Evolutionary conservation across 2,113 vertebrate species (phyloP).

Genomic region (Hirundichthys speculiger): DNA sequence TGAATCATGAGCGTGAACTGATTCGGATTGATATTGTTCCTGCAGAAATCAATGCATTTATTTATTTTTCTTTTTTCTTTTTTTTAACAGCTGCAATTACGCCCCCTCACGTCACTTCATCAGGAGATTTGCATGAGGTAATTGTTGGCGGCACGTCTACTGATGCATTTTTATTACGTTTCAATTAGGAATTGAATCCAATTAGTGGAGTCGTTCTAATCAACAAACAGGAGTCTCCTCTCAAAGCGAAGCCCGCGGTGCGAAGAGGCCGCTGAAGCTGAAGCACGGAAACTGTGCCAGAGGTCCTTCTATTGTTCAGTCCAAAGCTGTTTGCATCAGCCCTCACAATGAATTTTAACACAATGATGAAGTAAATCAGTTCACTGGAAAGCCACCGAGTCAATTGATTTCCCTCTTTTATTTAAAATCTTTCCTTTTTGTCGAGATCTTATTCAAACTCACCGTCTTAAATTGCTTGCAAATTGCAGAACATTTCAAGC

Average conservation of each 20-base stretch:
- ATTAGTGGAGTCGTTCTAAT: constrained; percentile 78
- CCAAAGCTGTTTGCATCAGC: constrained; percentile 1
- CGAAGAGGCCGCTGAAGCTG: constrained; percentile 47
- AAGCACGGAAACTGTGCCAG: constrained; percentile 49
- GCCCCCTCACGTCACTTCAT: constrained; percentile 77
- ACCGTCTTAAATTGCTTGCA: constrained; percentile 36
- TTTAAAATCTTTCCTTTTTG: constrained; percentile 22
- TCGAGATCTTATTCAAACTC: constrained; percentile 30
- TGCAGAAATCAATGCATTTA: constrained; percentile 77
- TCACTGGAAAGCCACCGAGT: not conserved
- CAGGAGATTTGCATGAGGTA: constrained; percentile 82
- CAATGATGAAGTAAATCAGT: constrained; percentile 8
- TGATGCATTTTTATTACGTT: constrained; percentile 83
- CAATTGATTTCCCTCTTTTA: constrained; percentile 25
- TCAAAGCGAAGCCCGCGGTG: constrained; percentile 41
- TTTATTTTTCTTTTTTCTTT: constrained; percentile 67
- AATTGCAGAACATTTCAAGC: constrained; percentile 14
- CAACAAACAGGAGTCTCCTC: constrained; percentile 66
- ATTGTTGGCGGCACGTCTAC: constrained; percentile 77
- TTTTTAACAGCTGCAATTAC: constrained; percentile 78
- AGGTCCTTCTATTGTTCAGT: constrained; percentile 35
- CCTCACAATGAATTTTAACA: constrained; percentile 16
- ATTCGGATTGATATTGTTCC: constrained; percentile 78
- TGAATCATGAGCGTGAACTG: constrained; percentile 58
- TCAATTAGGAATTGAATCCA: constrained; percentile 83